phyloP scores from a whole-genome alignment of 2,888 invertebrate species.

The Dichetophora obliterata region DNA sequence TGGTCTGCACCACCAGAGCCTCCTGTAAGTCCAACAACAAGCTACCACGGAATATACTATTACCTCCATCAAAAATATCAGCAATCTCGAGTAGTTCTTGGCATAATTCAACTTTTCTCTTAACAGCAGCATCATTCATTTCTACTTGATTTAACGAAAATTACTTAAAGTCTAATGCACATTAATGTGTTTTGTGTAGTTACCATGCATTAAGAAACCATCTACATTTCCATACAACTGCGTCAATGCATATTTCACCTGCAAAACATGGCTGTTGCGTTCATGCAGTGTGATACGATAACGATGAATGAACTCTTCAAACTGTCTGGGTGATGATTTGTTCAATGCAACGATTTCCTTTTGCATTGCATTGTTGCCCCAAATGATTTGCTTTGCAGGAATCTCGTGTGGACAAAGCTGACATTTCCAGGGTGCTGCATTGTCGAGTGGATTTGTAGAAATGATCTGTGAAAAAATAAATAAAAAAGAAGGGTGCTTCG shows the following conservation, averaged over 20 bases:
- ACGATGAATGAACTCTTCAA: conserved; percentile 77
- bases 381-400: conserved; percentile 74
- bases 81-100: conserved; percentile 77
- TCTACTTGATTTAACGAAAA: conserved; percentile 67
- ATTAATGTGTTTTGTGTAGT: neutral
- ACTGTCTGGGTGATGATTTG: conserved; percentile 72
- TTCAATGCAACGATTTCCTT: conserved; percentile 73
- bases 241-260: conserved; percentile 78
- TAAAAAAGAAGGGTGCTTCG: neutral
- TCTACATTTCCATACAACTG: conserved; percentile 78
- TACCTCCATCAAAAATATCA: conserved; percentile 77
- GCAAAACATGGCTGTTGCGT: conserved; percentile 77
- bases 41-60: conserved; percentile 75
- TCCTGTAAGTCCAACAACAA: conserved; percentile 77
- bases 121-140: conserved; percentile 72
- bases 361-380: conserved; percentile 75
- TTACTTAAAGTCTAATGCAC: neutral
- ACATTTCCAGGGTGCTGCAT: conserved; percentile 76
- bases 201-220: conserved; percentile 73
- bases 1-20: conserved; percentile 74
- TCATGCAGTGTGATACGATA: conserved; percentile 77
- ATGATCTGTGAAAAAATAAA: conserved; percentile 68
- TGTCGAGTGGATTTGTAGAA: conserved; percentile 75
- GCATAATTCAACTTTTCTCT: conserved; percentile 76
- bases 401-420: conserved; percentile 75